A percentile compares a stretch with the other conserved stretches of the same genome.
Evolutionary conservation across 2,888 invertebrate genomes (phyloP).

Genomic region (Aspidiotus destructor): DNA sequence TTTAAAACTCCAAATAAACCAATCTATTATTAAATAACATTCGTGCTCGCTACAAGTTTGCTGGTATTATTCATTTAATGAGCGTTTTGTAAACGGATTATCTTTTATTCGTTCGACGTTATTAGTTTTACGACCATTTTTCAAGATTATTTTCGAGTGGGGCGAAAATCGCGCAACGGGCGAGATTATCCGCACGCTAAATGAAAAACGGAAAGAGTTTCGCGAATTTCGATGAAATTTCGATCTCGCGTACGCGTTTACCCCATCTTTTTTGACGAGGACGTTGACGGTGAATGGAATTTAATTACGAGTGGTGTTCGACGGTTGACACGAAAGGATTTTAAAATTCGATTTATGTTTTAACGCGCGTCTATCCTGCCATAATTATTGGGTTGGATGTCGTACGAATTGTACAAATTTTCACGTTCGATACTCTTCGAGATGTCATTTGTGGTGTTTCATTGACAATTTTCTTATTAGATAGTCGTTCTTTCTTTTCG

Average conservation of each 20-base stretch:
- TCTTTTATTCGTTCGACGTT: constrained; percentile 26
- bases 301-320: too few relatives aligned
- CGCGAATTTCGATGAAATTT: constrained; percentile 10
- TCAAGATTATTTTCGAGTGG: constrained; percentile 15
- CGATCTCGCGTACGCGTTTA: not conserved
- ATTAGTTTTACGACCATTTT: constrained; percentile 27
- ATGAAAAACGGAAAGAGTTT: not conserved
- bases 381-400: too few relatives aligned
- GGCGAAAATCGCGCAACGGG: not conserved
- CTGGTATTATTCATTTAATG: constrained; percentile 29
- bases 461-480: too few relatives aligned
- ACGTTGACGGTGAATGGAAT: too few relatives aligned
- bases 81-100: constrained; percentile 31
- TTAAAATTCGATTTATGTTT: too few relatives aligned
- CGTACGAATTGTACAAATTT: too few relatives aligned
- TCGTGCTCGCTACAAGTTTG: constrained; percentile 29
- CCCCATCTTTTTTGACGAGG: too few relatives aligned
- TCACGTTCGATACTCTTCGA: too few relatives aligned
- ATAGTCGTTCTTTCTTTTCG: too few relatives aligned
- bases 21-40: constrained; percentile 31
- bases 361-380: too few relatives aligned
- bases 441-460: too few relatives aligned
- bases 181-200: not conserved
- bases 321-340: too few relatives aligned
- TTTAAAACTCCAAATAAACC: constrained; percentile 28